phyloP scores from a whole-genome alignment of 2,113 vertebrate genomes.

The Callipepla squamata region DNA sequence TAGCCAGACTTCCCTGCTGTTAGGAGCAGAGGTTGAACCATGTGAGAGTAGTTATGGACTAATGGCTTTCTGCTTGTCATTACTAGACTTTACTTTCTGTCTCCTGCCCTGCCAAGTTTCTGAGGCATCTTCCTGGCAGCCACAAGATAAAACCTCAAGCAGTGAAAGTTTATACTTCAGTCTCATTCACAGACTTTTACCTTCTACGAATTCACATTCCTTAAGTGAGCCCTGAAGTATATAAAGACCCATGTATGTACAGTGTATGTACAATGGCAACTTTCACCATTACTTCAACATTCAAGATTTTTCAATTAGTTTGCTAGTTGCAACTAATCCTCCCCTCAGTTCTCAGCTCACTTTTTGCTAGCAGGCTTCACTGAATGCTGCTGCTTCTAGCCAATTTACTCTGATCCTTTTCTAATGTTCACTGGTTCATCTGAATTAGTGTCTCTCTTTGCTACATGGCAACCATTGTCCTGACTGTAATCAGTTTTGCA shows the following conservation, averaged over 20 bases:
- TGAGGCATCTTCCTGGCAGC: slow-evolving; percentile 24
- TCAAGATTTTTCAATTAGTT: not conserved
- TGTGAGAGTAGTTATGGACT: not conserved
- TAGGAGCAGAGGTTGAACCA: not conserved
- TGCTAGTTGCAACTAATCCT: not conserved
- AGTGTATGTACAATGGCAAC: not conserved
- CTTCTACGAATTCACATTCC: not conserved
- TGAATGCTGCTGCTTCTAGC: not conserved
- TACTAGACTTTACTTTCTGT: not conserved
- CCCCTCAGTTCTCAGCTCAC: not conserved
- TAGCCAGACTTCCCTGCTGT: slow-evolving; percentile 38
- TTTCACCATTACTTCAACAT: not conserved
- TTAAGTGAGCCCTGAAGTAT: not conserved
- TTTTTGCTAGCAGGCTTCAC: not conserved
- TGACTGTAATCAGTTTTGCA: not conserved
- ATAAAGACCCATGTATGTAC: not conserved
- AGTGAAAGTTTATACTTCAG: not conserved
- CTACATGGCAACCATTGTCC: not conserved
- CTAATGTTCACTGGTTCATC: not conserved
- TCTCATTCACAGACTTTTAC: not conserved
- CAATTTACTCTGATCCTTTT: not conserved
- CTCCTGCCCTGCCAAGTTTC: slow-evolving; percentile 32
- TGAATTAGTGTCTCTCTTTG: not conserved
- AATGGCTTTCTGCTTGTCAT: not conserved
- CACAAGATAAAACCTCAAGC: slow-evolving; percentile 8